Evolutionary conservation across 2,797 vertebrate species (phyloP), one percentile per base, ranked within the genome.

Genomic region (Eulemur rubriventer): DNA sequence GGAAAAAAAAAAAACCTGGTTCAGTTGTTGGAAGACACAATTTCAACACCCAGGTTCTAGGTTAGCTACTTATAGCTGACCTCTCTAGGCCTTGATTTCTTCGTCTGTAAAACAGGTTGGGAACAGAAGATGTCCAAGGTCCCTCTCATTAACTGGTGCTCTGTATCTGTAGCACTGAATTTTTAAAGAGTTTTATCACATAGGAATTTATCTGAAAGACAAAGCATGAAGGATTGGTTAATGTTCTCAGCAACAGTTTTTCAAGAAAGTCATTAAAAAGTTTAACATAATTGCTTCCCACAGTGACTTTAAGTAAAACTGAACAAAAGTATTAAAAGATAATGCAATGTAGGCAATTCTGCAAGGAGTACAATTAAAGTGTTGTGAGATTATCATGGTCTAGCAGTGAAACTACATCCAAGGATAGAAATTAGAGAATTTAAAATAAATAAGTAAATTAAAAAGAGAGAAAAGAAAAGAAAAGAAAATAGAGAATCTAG

Each of bases 141-240:
- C 79, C 65, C 69, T 85, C 91, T 82, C 89, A 86, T 89, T 92
- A 96, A 95, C 72, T 78, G 48, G 6, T 41, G 20, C 6, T 95
- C 90, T 86, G 13, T 86, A 94, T 38, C 46, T 87, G 59, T 81
- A 95, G 75, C 43, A 92, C 28, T 94, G 55, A 85, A 78, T 86
- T 96, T 92, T 95, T 95, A 76, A 95, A 95, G 30, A 85, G 85
- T 50, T 89, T 65, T 91, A 72, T 85, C 65, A 95, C 20, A 91
- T 82, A 88, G 78, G 75, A 95, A 86, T 92, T 85, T 86, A 94
- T 81, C 93, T 94, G 79, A 89, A 95, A 89, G 76, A 91, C 69
- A 82, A 94, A 81, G 43, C 24, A 65, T n/a, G 48, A 91, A 73
- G 48, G 91, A 75, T 26, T 92, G n/a, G 18, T 86, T 91, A 95